Conservation (phyloP, 2,113 vertebrate species). For the Ariopsis seemanni region DNA sequence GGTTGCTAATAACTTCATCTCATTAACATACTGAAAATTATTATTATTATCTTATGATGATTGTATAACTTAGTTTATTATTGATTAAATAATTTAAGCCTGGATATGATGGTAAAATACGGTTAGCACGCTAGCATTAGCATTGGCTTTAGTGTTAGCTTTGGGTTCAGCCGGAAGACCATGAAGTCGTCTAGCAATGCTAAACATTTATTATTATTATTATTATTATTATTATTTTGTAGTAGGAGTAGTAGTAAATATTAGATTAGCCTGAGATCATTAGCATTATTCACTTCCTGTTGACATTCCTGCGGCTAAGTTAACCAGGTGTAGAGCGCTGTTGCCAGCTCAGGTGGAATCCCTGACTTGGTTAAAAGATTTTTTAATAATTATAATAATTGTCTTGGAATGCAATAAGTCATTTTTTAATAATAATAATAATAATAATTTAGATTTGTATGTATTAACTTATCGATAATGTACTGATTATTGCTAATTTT, state of each 20-base stretch:
- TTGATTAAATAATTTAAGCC: too few species aligned
- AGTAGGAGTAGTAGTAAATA: too few species aligned
- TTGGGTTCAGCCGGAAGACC: too few species aligned
- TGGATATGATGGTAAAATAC: too few species aligned
- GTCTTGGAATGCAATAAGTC: rapidly evolving
- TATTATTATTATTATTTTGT: neutral
- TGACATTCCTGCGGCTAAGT: slow-evolving; percentile 20
- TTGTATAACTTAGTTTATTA: too few species aligned
- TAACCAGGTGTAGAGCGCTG: neutral
- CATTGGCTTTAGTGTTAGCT: too few species aligned
- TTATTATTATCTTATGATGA: neutral
- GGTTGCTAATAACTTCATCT: too few species aligned
- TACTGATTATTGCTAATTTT: neutral
- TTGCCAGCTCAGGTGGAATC: neutral
- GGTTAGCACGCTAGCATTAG: too few species aligned
- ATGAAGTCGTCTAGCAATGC: too few species aligned
- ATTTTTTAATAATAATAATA: too few species aligned
- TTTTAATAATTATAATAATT: neutral
- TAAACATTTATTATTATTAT: too few species aligned
- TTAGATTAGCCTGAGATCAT: neutral
- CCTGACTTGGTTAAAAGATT: neutral
- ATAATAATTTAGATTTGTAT: neutral
- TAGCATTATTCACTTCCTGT: slow-evolving; percentile 19
- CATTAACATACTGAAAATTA: too few species aligned
- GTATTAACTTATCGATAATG: neutral